Evolutionary conservation across 1,140 invertebrate genomes (phyloP), one percentile per base, ranked within the genome.

Genomic region (Saccostrea cuccullata): DNA sequence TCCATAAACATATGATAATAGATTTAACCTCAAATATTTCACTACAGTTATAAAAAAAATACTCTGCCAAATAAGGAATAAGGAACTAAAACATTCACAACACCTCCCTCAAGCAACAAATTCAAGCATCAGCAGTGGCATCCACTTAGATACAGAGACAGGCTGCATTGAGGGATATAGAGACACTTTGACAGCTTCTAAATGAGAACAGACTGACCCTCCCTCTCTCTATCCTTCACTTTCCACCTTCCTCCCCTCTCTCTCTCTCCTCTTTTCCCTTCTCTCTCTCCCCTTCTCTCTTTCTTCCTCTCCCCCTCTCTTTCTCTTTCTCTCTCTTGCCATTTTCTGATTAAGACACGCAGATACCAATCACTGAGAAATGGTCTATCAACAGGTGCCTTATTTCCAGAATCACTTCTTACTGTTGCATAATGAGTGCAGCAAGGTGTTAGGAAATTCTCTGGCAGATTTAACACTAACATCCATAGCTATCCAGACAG

Each of bases 391-490:
- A 64, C 58, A 64, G 58, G 58, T 64, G 58, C n/a, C 17, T 20
- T 20, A 47, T n/a, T 64, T 20, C 58, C 58, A 20, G 15, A 64
- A 64, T 64, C 58, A 64, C 17, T 17, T 64, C 17, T 64, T 64
- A 17, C 58, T 64, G 58, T 64, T 64, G 58, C n/a, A 64, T 64
- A 64, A 64, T 17, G n/a, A 77, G 70, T 73, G 70, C 70, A 77
- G 23, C 30, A 30, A 77, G 70, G 70, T 77, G 30, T 77, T 36
- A 77, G 47, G 9, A 6, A 15, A 30, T 30, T 77, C 23, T 77
- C 70, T 77, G 12, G 26, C 30, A 77, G 70, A 30, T 26, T 77
- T 36, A 77, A 77, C 70, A 77, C 30, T 77, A 77, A 77, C 70
- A 77, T 9, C 70, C 23, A 77, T 17, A 30, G 12, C 70, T 77